Percentiles rank a stretch among this genome's conserved stretches.
These are phyloP conservation scores for Drosophila seguyi DNA, from an alignment of 1,140 invertebrate species.

Conservation along the genomic window DNA sequence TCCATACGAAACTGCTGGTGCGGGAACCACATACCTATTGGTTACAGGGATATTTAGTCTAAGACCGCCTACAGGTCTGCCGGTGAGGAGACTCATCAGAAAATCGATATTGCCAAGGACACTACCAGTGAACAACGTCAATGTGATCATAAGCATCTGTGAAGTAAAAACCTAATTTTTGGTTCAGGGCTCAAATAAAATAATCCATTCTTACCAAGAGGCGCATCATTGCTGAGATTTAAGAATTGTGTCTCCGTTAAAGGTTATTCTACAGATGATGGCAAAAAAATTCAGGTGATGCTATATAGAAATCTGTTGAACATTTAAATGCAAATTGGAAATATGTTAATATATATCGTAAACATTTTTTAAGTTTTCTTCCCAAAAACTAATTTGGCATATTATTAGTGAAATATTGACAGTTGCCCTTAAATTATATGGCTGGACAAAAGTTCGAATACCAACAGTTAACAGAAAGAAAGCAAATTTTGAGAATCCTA, in stretches of 20 bases:
- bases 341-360: conserved; percentile 31
- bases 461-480: no score
- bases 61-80: not conserved
- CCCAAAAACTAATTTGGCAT: not conserved
- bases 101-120: conserved; percentile 10
- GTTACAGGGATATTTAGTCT: not conserved
- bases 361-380: not conserved
- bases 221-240: conserved; percentile 31
- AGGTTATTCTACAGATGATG: not conserved
- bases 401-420: no score
- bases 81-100: conserved; percentile 4
- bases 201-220: conserved; percentile 24
- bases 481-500: no score
- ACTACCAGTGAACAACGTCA: conserved; percentile 23
- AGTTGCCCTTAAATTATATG: not conserved
- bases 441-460: not conserved
- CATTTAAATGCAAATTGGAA: conserved; percentile 40
- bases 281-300: not conserved
- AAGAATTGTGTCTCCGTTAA: not conserved
- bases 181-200: not conserved
- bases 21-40: not conserved
- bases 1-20: not conserved
- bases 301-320: conserved; percentile 25
- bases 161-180: not conserved
- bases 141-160: conserved; percentile 32